Evolutionary conservation across 2,797 vertebrate genomes (phyloP).

Genomic region (Rousettus madagascariensis): DNA sequence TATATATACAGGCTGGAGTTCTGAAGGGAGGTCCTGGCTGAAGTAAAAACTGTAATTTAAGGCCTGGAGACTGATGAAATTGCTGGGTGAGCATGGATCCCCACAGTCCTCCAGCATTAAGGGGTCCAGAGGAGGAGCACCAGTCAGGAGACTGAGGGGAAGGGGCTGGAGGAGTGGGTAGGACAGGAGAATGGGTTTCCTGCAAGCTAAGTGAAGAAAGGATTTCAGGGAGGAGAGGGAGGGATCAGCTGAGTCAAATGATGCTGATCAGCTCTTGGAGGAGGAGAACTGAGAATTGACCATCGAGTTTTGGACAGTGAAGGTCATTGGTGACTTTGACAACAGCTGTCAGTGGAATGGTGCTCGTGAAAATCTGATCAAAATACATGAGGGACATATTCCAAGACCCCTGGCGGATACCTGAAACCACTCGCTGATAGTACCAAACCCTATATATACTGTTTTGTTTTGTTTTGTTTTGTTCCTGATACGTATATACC

Average conservation of each 20-base stretch:
- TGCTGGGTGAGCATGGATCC: background rate
- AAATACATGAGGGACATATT: background rate
- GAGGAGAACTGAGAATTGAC: background rate
- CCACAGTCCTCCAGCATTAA: background rate
- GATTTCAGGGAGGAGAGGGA: background rate
- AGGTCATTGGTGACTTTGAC: background rate
- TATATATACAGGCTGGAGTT: background rate
- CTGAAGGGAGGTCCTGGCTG: background rate
- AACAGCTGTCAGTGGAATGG: background rate
- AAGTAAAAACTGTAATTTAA: background rate
- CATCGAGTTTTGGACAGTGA: background rate
- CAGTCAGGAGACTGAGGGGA: background rate
- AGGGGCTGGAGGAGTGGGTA: background rate
- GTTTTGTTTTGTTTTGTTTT: too few species aligned
- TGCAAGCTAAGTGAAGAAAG: background rate
- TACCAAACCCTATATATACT: background rate
- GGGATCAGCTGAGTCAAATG: fast-evolving
- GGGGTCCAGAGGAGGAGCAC: background rate
- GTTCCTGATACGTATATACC: background rate
- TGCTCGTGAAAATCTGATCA: background rate
- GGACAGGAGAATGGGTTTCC: background rate
- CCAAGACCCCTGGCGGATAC: background rate
- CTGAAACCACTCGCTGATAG: background rate
- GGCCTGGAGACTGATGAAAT: background rate
- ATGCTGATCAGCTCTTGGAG: background rate